Conservation (phyloP, 2,113 vertebrate genomes). For the Tretioscincus oriximinensis region DNA sequence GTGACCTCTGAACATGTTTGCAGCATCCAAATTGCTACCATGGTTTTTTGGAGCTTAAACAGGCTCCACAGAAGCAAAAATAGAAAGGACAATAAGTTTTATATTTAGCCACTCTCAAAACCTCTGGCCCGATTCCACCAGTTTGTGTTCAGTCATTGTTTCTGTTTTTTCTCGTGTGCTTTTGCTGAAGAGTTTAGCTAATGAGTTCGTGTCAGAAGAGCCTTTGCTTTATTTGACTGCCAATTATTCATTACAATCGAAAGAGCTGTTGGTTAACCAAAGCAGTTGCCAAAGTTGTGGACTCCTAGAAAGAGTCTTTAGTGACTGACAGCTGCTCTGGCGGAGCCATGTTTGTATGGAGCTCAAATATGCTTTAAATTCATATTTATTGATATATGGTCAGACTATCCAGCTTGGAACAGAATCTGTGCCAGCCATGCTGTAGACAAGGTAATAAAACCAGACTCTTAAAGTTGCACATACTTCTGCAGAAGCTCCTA, state of each 20-base stretch:
- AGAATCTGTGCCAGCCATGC: neutral
- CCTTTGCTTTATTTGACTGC: neutral
- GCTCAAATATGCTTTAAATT: conserved; percentile 9
- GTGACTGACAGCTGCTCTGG: neutral
- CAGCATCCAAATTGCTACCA: too few species aligned
- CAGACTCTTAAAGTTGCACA: neutral
- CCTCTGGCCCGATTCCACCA: neutral
- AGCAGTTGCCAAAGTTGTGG: neutral
- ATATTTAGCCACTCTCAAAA: neutral
- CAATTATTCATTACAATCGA: conserved; percentile 10
- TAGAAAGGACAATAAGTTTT: neutral
- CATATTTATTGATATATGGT: neutral
- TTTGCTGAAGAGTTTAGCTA: conserved; percentile 1
- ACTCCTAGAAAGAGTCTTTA: neutral
- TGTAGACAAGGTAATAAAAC: conserved; percentile 7
- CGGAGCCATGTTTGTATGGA: neutral
- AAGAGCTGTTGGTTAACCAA: conserved; percentile 9
- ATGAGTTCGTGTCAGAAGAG: conserved; percentile 1
- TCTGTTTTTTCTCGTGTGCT: neutral
- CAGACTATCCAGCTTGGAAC: neutral
- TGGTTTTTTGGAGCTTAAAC: too few species aligned
- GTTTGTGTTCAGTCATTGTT: neutral
- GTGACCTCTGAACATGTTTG: too few species aligned
- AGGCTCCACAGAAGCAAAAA: neutral
- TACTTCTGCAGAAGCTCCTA: too few species aligned